Percentiles rank a stretch among this genome's conserved stretches.
Conservation (phyloP, 2,888 invertebrate species). For the Ennomos erosarius region DNA sequence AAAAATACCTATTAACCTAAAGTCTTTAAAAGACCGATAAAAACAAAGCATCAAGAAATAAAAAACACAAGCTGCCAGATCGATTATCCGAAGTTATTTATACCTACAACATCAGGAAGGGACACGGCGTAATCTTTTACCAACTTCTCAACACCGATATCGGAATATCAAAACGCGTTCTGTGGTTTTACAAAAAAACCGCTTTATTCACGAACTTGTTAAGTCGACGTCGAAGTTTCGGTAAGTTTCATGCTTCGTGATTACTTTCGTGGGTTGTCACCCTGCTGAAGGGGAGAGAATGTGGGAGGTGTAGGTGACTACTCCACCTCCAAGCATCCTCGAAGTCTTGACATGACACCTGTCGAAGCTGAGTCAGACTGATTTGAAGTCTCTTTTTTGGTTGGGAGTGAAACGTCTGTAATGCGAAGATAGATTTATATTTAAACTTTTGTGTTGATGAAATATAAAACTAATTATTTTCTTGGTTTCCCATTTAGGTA, state of each 20-base stretch:
- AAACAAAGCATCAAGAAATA: conserved; percentile 1
- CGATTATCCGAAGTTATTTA: conserved; percentile 30
- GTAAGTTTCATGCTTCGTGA: conserved; percentile 68
- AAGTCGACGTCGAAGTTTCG: conserved; percentile 55
- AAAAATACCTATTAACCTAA: background rate
- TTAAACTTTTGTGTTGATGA: conserved; percentile 26
- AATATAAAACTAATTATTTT: conserved; percentile 22
- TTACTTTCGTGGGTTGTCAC: conserved; percentile 66
- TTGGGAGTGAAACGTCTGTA: conserved; percentile 2
- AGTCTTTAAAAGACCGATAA: conserved; percentile 12
- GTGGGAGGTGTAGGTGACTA: conserved; percentile 12
- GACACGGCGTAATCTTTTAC: conserved; percentile 38
- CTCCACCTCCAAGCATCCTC: conserved; percentile 43
- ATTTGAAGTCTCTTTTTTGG: conserved; percentile 53
- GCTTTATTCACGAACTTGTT: conserved; percentile 44
- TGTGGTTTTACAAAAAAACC: conserved; percentile 40
- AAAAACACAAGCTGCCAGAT: conserved; percentile 18
- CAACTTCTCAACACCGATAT: conserved; percentile 35
- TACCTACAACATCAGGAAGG: conserved; percentile 27
- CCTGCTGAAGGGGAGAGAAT: conserved; percentile 34
- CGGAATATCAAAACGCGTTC: conserved; percentile 40
- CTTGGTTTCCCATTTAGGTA: background rate
- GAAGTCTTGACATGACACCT: conserved; percentile 67
- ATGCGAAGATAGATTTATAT: conserved; percentile 32
- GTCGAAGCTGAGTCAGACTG: conserved; percentile 65